Conservation (phyloP, 2,797 vertebrate species). For the Naso thynnoides region DNA sequence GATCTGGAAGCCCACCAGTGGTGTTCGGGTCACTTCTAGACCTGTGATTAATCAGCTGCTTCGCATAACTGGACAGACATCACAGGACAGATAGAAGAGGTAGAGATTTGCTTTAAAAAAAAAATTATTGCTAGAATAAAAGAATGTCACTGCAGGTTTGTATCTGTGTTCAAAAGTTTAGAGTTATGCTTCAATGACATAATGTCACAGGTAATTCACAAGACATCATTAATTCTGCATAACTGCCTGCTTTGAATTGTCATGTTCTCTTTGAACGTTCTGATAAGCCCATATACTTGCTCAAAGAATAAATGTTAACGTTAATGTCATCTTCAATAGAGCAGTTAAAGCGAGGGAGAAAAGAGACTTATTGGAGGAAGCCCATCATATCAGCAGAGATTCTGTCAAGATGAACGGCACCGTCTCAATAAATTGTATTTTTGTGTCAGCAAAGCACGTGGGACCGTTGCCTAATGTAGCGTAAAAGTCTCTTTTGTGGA, state of each 20-base stretch:
- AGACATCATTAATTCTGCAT: conserved; percentile 53
- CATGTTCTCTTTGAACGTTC: conserved; percentile 42
- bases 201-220: conserved; percentile 44
- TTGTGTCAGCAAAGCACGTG: conserved; percentile 77
- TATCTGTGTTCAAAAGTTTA: conserved; percentile 23
- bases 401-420: conserved; percentile 67
- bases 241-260: conserved; percentile 51
- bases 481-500: conserved; percentile 84
- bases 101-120: conserved; percentile 6
- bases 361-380: conserved; percentile 48
- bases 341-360: conserved; percentile 30
- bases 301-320: conserved; percentile 64
- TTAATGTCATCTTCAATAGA: conserved; percentile 54
- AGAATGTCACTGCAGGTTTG: not conserved
- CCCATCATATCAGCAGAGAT: conserved; percentile 69
- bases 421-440: conserved; percentile 82
- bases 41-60: conserved; percentile 70
- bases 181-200: conserved; percentile 9
- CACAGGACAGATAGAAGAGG: conserved; percentile 9
- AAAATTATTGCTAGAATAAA: conserved; percentile 25
- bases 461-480: conserved; percentile 82
- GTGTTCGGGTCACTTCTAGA: conserved; percentile 56
- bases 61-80: conserved; percentile 33
- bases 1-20: conserved; percentile 68
- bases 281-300: conserved; percentile 57